Conservation (phyloP, 2,888 invertebrate genomes). For the Tryphoninae sp. region DNA sequence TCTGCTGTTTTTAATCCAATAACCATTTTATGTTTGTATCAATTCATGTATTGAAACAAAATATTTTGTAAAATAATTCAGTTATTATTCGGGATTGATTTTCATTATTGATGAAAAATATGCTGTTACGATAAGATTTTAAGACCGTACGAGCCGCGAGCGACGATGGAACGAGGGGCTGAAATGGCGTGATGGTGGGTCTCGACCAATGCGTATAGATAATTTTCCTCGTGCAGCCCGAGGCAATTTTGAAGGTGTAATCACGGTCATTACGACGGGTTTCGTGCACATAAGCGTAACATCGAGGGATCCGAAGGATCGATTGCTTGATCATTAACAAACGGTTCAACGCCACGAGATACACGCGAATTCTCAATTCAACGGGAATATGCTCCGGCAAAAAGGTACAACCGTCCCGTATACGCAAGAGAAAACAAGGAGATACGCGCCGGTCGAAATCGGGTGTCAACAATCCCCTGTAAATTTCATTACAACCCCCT, state of each 20-base stretch:
- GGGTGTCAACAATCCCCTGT: slow-evolving; percentile 30
- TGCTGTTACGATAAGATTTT: too few species aligned
- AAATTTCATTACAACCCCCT: slow-evolving; percentile 18
- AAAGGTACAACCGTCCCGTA: slow-evolving; percentile 7
- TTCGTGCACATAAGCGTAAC: background rate
- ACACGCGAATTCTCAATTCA: background rate
- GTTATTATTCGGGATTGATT: too few species aligned
- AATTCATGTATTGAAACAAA: too few species aligned
- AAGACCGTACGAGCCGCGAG: background rate
- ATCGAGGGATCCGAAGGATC: background rate
- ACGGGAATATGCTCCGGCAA: background rate
- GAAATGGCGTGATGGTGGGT: slow-evolving; percentile 1
- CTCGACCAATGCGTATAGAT: background rate
- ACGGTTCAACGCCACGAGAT: slow-evolving; percentile 15
- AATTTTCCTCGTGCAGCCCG: slow-evolving; percentile 10
- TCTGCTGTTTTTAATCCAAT: too few species aligned
- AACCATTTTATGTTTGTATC: too few species aligned
- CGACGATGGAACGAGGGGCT: background rate
- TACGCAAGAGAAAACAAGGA: background rate
- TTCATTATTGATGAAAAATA: too few species aligned
- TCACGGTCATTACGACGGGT: slow-evolving; percentile 50
- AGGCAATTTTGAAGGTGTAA: slow-evolving; percentile 52
- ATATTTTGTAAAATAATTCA: too few species aligned
- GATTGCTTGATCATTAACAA: slow-evolving; percentile 37
- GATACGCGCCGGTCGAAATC: slow-evolving; percentile 8